Evolutionary conservation across 1,140 invertebrate genomes (phyloP).

Genomic region (Drosophila mayri): DNA sequence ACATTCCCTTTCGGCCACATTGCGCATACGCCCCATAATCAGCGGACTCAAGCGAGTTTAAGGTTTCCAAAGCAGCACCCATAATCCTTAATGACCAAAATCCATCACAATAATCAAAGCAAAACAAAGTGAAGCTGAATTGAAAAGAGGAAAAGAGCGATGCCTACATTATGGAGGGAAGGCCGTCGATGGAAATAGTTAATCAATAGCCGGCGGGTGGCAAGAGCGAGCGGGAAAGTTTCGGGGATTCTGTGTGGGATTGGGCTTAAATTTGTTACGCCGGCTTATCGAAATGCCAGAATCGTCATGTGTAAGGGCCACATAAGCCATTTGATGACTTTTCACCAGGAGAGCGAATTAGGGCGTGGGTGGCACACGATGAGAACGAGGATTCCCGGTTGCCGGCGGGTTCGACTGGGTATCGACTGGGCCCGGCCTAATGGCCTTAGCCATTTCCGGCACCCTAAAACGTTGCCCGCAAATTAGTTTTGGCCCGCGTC

Average conservation of each 20-base stretch:
- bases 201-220: constrained; percentile 60
- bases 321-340: constrained; percentile 76
- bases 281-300: constrained; percentile 74
- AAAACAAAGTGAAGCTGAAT: constrained; percentile 19
- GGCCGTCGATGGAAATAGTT: constrained; percentile 58
- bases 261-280: constrained; percentile 74
- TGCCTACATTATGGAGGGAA: constrained; percentile 37
- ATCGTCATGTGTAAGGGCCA: constrained; percentile 74
- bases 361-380: constrained; percentile 11
- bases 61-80: constrained; percentile 37
- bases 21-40: constrained; percentile 45
- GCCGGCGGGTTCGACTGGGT: constrained; percentile 18
- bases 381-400: constrained; percentile 13
- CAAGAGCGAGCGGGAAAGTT: background rate
- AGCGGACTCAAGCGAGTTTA: background rate
- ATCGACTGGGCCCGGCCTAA: constrained; percentile 55
- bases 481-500: constrained; percentile 73
- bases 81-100: constrained; percentile 66
- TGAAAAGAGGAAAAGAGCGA: constrained; percentile 25
- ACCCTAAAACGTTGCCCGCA: constrained; percentile 77
- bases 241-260: constrained; percentile 4
- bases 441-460: constrained; percentile 80
- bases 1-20: background rate
- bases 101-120: constrained; percentile 77
- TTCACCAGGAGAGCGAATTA: constrained; percentile 33